These are phyloP conservation scores for Cydia amplana DNA, from an alignment of 1,140 invertebrate species.

Conservation along the genomic window DNA sequence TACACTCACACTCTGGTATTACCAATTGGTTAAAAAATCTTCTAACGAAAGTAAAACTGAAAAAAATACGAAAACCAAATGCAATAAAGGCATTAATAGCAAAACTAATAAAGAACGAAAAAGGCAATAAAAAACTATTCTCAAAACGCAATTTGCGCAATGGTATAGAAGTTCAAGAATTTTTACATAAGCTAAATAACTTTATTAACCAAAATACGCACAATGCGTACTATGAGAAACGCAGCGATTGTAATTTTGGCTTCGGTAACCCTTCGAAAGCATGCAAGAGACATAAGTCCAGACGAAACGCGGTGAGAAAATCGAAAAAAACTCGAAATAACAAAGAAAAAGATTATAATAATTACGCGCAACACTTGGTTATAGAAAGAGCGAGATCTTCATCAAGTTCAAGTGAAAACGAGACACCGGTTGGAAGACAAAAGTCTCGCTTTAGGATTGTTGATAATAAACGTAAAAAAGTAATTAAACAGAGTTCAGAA, in stretches of 20 bases:
- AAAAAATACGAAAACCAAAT: background rate
- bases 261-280: background rate
- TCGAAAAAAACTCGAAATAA: background rate
- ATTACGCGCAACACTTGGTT: background rate
- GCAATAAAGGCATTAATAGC: background rate
- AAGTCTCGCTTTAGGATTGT: background rate
- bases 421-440: background rate
- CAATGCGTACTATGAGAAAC: background rate
- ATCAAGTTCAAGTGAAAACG: background rate
- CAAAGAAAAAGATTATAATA: background rate
- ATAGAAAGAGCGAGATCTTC: background rate
- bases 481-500: background rate
- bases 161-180: background rate
- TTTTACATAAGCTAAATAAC: background rate
- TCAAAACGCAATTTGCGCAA: background rate
- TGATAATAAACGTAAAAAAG: background rate
- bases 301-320: background rate
- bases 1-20: background rate
- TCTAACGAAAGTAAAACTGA: background rate
- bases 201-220: background rate
- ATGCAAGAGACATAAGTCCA: background rate
- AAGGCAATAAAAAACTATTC: background rate
- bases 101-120: background rate
- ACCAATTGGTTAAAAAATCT: background rate
- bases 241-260: background rate